These are phyloP conservation scores for Caenorhabditis macrosperma DNA, from an alignment of 2,888 invertebrate species.

Conservation along the genomic window DNA sequence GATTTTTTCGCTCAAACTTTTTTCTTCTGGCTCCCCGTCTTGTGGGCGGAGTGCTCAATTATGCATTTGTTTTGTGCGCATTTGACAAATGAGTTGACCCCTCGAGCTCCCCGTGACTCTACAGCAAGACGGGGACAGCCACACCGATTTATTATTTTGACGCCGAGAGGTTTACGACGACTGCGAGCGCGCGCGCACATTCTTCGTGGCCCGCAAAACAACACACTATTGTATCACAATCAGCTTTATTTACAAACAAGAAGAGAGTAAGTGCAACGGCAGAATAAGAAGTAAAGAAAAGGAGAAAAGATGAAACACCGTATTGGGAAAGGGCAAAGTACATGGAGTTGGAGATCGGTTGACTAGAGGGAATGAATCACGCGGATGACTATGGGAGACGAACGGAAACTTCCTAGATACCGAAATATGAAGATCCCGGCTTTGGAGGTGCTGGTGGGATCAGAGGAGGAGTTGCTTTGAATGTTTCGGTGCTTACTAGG, in stretches of 20 bases:
- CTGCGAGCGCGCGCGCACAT: neutral
- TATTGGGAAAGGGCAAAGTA: slow-evolving; percentile 33
- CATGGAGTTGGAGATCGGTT: slow-evolving; percentile 34
- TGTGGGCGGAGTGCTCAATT: slow-evolving; percentile 25
- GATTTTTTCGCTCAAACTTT: neutral
- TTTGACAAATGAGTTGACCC: slow-evolving; percentile 55
- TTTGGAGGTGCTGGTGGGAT: slow-evolving; percentile 69
- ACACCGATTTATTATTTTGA: slow-evolving; percentile 46
- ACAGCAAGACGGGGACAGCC: too few species aligned
- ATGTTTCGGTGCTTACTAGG: slow-evolving; percentile 39
- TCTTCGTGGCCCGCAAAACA: neutral
- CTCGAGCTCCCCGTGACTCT: slow-evolving; percentile 10
- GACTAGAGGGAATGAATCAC: slow-evolving; percentile 39
- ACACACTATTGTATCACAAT: neutral
- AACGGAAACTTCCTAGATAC: slow-evolving; percentile 50
- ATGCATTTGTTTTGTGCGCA: slow-evolving; percentile 55
- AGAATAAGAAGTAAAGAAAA: slow-evolving; percentile 1
- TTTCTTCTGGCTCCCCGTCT: neutral
- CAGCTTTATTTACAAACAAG: slow-evolving; percentile 18
- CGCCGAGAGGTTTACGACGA: slow-evolving; percentile 20
- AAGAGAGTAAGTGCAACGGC: neutral
- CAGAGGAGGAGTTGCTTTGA: slow-evolving; percentile 60
- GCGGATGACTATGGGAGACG: slow-evolving; percentile 4
- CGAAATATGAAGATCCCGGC: slow-evolving; percentile 66
- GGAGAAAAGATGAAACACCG: slow-evolving; percentile 17